Conservation (phyloP, 2,113 vertebrate genomes). For the Crotalus viridis region DNA sequence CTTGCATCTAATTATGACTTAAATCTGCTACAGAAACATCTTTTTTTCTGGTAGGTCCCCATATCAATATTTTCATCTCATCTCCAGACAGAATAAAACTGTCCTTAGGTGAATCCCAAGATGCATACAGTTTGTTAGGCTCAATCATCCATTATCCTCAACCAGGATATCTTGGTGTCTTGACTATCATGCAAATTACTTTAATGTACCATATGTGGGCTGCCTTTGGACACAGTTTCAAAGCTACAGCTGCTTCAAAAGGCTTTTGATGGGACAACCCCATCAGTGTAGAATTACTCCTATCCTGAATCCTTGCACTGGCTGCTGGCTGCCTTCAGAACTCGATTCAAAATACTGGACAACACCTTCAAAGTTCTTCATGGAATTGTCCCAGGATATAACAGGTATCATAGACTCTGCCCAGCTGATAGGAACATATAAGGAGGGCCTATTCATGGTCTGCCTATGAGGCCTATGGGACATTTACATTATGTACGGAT, state of each 20-base stretch:
- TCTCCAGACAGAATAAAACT: background rate
- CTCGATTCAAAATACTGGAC: background rate
- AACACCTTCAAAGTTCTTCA: background rate
- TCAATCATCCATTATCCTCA: background rate
- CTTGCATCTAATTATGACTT: background rate
- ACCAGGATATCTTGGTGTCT: background rate
- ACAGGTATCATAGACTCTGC: background rate
- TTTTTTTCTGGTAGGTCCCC: background rate
- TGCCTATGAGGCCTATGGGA: background rate
- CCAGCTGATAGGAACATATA: background rate
- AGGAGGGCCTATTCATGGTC: background rate
- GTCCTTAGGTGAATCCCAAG: background rate
- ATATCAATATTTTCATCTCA: background rate
- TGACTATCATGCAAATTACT: background rate
- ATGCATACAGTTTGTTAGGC: background rate
- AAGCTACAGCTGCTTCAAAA: background rate
- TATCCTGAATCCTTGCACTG: background rate
- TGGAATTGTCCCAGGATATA: background rate
- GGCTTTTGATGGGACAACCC: background rate
- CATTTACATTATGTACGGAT: background rate
- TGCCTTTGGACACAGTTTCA: background rate
- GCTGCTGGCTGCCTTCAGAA: background rate
- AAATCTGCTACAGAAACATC: background rate
- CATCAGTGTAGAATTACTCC: background rate
- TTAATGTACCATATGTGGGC: background rate